Percentiles rank a stretch among this genome's conserved stretches.
Conservation (phyloP, 2,888 invertebrate species). For the Polietes domitor region DNA sequence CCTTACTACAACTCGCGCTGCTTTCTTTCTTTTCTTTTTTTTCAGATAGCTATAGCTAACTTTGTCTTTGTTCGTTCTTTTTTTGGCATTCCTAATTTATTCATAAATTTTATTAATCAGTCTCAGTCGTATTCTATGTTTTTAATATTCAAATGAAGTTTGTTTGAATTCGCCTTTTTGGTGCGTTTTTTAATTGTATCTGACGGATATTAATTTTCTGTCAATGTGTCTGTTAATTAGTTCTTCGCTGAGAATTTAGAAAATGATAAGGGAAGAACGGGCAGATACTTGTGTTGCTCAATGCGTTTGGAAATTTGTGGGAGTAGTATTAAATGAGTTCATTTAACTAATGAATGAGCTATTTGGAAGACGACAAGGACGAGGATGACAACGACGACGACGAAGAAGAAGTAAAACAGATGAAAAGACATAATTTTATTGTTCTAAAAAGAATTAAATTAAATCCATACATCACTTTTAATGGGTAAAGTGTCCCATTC, state of each 20-base stretch:
- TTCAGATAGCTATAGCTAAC: slow-evolving; percentile 7
- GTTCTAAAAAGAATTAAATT: neutral
- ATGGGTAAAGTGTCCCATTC: neutral
- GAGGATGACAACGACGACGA: too few species aligned
- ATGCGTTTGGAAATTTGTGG: neutral
- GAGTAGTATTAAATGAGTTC: neutral
- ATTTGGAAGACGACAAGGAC: neutral
- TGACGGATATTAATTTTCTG: slow-evolving; percentile 51
- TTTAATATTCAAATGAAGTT: slow-evolving; percentile 32
- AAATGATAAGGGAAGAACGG: neutral
- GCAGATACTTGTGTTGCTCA: neutral
- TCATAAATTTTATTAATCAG: slow-evolving; percentile 17
- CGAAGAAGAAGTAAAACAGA: neutral
- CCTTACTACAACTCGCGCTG: neutral
- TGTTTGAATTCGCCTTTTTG: neutral
- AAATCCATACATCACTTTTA: neutral
- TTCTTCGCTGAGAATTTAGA: slow-evolving; percentile 5
- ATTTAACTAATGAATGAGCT: neutral
- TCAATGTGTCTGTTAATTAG: slow-evolving; percentile 50
- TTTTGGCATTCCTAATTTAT: slow-evolving; percentile 29
- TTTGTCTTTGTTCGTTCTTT: slow-evolving; percentile 16
- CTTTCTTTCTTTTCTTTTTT: neutral
- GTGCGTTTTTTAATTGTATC: slow-evolving; percentile 29
- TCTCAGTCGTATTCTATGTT: neutral
- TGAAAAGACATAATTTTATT: neutral